Evolutionary conservation across 2,113 vertebrate species (phyloP), one percentile per base, ranked within the genome.

Genomic region (Hepsetus odoe): DNA sequence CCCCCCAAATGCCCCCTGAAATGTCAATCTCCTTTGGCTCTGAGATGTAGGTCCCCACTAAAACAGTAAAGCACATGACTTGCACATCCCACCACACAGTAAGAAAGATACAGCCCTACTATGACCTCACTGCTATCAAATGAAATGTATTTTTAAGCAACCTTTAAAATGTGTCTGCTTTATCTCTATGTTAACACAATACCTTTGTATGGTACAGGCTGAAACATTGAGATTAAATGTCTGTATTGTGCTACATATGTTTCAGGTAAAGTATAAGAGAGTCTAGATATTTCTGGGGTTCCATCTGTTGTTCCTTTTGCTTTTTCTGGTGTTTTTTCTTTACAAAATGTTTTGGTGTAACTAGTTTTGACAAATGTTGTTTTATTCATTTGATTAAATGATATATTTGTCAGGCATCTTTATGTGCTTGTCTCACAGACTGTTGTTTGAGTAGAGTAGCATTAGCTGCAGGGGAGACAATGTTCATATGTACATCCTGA

Each of bases 401-500:
- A 61, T 74, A 44, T 74, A 64, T 49, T 74, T 64, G 40, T 64
- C 20, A 64, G 49, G 61, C 61, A 62, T 32, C 38, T 65, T 32
- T 5, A 38, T 38, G 3, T 38, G 18, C 61, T 24, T 38, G 59
- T 62, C 16, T 20, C 59, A 59, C 14, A 5, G 22, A 14, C 56
- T 59, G 58, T 28, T 32, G 16, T n/a, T 4, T 64, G 28, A 74
- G 72, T n/a, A 62, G 58, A 42, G n/a, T n/a, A n/a, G n/a, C 5
- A 51, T 49, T 33, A 44, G 42, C 59, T 75, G 35, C 44, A 75
- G 73, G 42, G 42, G 20, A 74, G 26, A 30, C 10, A 26, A 13
- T 75, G 30, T 65, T 18, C 51, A 20, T 49, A 35, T 22, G 30
- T 28, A 32, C 35, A 35, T 64, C 7, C 42, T 30, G 4, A 74